Evolutionary conservation across 2,888 invertebrate genomes (phyloP).

Genomic region (Sicus ferrugineus): DNA sequence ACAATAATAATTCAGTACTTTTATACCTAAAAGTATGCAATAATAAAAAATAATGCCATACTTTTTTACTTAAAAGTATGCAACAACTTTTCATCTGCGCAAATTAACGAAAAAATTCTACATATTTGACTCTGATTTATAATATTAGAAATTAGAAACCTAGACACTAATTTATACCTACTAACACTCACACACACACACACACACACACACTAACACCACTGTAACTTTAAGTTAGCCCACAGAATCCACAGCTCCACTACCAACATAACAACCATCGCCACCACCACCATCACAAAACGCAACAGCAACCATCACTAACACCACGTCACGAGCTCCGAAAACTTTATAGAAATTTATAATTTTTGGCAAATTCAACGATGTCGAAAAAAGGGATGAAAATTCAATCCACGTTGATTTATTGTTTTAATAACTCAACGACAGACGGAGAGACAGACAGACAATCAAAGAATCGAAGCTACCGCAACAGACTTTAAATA

Average conservation of each 20-base stretch:
- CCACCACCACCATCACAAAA: slow-evolving; percentile 4
- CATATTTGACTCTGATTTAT: neutral
- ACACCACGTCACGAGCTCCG: slow-evolving; percentile 19
- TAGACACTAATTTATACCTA: neutral
- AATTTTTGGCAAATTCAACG: slow-evolving; percentile 41
- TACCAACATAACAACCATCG: neutral
- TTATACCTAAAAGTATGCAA: slow-evolving; percentile 11
- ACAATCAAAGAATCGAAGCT: slow-evolving; percentile 1
- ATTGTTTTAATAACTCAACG: slow-evolving; percentile 55
- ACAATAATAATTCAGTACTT: too few relatives aligned
- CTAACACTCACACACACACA: slow-evolving; percentile 6
- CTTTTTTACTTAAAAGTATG: neutral
- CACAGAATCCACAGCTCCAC: neutral
- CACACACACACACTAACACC: slow-evolving; percentile 18
- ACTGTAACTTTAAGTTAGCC: neutral
- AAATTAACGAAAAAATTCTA: neutral
- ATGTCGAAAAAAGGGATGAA: slow-evolving; percentile 45
- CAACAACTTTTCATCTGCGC: neutral
- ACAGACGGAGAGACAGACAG: slow-evolving; percentile 26
- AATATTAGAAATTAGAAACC: too few relatives aligned
- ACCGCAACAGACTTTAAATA: neutral
- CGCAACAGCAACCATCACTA: slow-evolving; percentile 5
- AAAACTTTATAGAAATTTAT: slow-evolving; percentile 38
- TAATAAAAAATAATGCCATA: neutral
- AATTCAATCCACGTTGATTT: slow-evolving; percentile 56